These are phyloP conservation scores for Bombylius major DNA, from an alignment of 2,888 invertebrate species.

Conservation along the genomic window DNA sequence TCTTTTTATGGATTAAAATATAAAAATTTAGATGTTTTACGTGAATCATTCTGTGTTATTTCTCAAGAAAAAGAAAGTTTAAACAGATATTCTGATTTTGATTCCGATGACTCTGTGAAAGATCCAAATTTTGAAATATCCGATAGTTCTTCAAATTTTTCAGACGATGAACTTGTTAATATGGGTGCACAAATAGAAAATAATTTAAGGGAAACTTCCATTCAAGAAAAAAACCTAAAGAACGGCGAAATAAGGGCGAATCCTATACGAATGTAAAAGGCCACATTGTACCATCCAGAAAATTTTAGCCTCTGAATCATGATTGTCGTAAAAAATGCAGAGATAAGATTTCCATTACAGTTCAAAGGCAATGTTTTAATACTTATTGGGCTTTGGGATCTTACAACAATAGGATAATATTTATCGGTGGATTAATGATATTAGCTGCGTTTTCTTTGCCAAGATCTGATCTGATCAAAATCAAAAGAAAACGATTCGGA, in stretches of 20 bases:
- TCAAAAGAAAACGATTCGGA: too few relatives aligned
- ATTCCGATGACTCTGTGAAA: not conserved
- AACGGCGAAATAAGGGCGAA: too few relatives aligned
- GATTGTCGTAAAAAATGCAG: not conserved
- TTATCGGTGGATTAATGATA: not conserved
- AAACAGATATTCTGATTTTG: not conserved
- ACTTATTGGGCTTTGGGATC: not conserved
- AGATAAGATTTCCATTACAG: not conserved
- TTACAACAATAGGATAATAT: not conserved
- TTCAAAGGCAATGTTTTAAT: not conserved
- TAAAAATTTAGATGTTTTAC: not conserved
- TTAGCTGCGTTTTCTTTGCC: too few relatives aligned
- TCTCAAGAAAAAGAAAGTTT: not conserved
- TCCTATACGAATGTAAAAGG: too few relatives aligned
- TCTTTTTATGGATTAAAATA: too few relatives aligned
- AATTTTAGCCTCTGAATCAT: not conserved
- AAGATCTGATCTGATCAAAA: too few relatives aligned
- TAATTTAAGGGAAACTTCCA: too few relatives aligned
- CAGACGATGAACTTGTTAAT: too few relatives aligned
- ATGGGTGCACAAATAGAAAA: too few relatives aligned
- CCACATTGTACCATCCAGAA: not conserved
- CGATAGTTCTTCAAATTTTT: not conserved
- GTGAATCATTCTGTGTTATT: not conserved
- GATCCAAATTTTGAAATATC: not conserved
- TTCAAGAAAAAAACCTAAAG: too few relatives aligned